Conservation (phyloP, 2,113 vertebrate species). For the Bagarius yarrelli region DNA sequence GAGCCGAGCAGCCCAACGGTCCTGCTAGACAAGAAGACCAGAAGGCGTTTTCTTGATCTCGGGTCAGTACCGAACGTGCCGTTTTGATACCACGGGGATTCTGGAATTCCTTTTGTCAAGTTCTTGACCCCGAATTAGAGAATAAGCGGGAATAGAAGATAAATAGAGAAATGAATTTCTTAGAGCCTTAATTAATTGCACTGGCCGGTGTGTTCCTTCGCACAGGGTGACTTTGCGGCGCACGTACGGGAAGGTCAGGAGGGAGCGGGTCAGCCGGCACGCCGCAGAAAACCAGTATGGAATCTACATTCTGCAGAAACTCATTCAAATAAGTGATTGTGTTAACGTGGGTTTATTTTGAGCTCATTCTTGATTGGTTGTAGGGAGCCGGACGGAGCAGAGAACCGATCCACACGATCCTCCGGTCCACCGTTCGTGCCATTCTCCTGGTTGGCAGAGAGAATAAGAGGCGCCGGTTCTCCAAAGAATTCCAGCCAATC, state of each 20-base stretch:
- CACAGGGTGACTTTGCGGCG: constrained; percentile 77
- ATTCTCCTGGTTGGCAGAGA: constrained; percentile 53
- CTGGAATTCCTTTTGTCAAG: too few species aligned
- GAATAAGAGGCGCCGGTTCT: constrained; percentile 39
- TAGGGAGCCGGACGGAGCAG: constrained; percentile 41
- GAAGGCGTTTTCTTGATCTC: constrained; percentile 78
- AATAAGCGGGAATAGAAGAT: too few species aligned
- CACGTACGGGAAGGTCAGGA: constrained; percentile 74
- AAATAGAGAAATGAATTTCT: too few species aligned
- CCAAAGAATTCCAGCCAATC: constrained; percentile 39
- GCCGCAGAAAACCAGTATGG: constrained; percentile 76
- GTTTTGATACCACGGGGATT: background rate
- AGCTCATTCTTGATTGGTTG: background rate
- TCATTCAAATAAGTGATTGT: background rate
- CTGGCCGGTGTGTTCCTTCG: background rate
- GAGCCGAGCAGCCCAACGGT: constrained; percentile 76
- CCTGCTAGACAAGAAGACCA: constrained; percentile 77
- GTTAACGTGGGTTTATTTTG: background rate
- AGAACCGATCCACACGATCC: constrained; percentile 37
- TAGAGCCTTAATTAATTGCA: background rate
- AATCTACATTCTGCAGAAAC: background rate
- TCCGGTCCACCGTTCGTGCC: constrained; percentile 51
- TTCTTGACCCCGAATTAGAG: too few species aligned
- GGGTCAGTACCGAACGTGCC: constrained; percentile 64
- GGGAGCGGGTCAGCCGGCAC: constrained; percentile 75